Evolutionary conservation across 2,888 invertebrate genomes (phyloP).

Genomic region (Oscheius sp.): DNA sequence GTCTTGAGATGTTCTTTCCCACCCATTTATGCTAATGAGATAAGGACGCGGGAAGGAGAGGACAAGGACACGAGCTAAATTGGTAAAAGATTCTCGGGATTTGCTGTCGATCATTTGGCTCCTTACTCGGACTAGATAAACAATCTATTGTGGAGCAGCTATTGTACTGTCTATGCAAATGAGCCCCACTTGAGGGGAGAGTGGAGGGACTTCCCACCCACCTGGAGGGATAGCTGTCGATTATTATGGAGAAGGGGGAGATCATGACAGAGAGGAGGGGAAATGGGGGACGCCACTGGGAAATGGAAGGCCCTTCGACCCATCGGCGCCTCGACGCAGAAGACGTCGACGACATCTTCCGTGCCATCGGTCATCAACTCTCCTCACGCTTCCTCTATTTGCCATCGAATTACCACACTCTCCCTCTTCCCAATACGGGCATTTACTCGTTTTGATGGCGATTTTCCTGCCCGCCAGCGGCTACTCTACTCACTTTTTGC

Average conservation of each 20-base stretch:
- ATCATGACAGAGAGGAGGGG: neutral
- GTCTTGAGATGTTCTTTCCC: conserved; percentile 11
- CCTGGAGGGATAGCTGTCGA: no score
- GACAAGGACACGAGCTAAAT: neutral
- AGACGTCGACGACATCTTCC: neutral
- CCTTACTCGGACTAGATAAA: conserved; percentile 12
- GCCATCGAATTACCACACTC: neutral
- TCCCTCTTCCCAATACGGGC: conserved; percentile 5
- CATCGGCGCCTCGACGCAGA: no score
- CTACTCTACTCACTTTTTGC: conserved; percentile 18
- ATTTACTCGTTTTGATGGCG: conserved; percentile 13
- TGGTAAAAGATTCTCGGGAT: neutral
- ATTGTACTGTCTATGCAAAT: conserved; percentile 19
- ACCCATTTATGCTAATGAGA: conserved; percentile 27
- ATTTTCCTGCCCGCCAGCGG: no score
- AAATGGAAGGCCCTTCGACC: no score
- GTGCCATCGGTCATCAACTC: no score
- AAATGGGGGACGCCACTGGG: neutral
- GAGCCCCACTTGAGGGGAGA: conserved; percentile 13
- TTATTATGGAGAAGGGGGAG: neutral
- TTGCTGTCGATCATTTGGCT: conserved; percentile 22
- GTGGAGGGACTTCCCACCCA: no score
- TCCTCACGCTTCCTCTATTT: no score
- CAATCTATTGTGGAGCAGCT: conserved; percentile 1
- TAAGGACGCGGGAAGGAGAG: conserved; percentile 1